These are phyloP conservation scores for Brachymystax lenok DNA, from an alignment of 2,797 vertebrate species.

Conservation along the genomic window DNA sequence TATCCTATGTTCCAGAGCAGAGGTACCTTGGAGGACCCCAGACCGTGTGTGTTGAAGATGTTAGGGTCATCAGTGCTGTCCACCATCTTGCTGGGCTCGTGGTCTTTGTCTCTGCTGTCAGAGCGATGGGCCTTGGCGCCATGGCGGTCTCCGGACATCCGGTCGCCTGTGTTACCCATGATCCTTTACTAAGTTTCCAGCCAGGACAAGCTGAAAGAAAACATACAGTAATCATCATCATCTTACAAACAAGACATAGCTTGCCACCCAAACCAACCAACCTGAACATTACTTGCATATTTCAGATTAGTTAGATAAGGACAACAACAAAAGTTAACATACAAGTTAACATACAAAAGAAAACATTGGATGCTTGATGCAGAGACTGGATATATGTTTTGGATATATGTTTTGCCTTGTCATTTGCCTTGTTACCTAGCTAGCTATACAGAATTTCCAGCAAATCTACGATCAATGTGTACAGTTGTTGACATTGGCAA, in stretches of 20 bases:
- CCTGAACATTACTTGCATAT: background rate
- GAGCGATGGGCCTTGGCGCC: conserved; percentile 86
- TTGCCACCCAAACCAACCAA: background rate
- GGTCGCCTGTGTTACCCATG: conserved; percentile 96
- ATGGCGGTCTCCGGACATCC: conserved; percentile 86
- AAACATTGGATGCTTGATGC: too few relatives aligned
- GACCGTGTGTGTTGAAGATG: conserved; percentile 87
- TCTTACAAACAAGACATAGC: background rate
- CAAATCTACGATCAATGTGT: background rate
- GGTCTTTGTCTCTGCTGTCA: conserved; percentile 86
- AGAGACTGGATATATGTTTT: background rate
- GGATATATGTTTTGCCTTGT: background rate
- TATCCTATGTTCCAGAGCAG: background rate
- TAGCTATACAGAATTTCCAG: background rate
- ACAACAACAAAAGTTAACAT: too few relatives aligned
- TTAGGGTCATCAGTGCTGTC: conserved; percentile 95
- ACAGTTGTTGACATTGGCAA: background rate
- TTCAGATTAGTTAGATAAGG: too few relatives aligned
- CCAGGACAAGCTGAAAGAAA: conserved; percentile 13
- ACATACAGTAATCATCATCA: background rate
- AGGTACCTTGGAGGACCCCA: conserved; percentile 86
- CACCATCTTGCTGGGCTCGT: conserved; percentile 88
- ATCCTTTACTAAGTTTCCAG: conserved; percentile 20
- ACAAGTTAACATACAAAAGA: too few relatives aligned
- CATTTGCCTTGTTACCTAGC: background rate